A percentile compares a stretch with the other conserved stretches of the same genome.
phyloP scores from a whole-genome alignment of 2,888 invertebrate species.

The Conistra vaccinii region DNA sequence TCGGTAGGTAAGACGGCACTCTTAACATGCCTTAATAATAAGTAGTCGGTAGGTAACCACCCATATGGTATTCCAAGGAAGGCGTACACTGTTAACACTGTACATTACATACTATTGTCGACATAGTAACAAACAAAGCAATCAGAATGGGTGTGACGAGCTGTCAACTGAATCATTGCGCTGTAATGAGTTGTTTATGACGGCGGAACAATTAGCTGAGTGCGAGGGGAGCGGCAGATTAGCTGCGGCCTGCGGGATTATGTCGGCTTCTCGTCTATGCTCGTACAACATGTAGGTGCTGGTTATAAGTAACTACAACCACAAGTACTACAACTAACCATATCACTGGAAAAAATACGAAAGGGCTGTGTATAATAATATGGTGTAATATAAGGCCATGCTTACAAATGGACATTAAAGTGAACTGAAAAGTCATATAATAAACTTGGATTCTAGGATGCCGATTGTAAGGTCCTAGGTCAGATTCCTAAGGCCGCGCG shows the following conservation, averaged over 20 bases:
- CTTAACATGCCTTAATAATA: too few relatives aligned
- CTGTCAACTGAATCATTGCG: conserved; percentile 42
- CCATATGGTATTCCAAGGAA: not conserved
- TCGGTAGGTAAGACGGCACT: too few relatives aligned
- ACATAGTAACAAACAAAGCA: conserved; percentile 30
- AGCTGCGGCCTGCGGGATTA: conserved; percentile 11
- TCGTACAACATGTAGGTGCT: not conserved
- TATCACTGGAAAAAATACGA: not conserved
- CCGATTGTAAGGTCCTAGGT: too few relatives aligned
- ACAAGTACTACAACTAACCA: not conserved
- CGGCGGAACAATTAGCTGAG: conserved; percentile 42
- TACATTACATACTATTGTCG: not conserved
- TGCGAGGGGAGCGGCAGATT: conserved; percentile 16
- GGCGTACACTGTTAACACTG: not conserved
- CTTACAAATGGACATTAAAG: too few relatives aligned
- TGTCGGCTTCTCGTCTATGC: not conserved
- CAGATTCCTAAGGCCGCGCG: not conserved
- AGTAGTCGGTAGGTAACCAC: not conserved
- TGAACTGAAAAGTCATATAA: not conserved
- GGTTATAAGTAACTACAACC: not conserved
- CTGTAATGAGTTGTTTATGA: conserved; percentile 49
- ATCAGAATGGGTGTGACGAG: conserved; percentile 30
- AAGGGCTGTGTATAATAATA: not conserved
- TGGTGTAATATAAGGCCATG: not conserved
- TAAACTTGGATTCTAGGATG: not conserved